A percentile compares a stretch with the other conserved stretches of the same genome.
Conservation (phyloP, 2,113 vertebrate genomes). For the Labeo rohita region DNA sequence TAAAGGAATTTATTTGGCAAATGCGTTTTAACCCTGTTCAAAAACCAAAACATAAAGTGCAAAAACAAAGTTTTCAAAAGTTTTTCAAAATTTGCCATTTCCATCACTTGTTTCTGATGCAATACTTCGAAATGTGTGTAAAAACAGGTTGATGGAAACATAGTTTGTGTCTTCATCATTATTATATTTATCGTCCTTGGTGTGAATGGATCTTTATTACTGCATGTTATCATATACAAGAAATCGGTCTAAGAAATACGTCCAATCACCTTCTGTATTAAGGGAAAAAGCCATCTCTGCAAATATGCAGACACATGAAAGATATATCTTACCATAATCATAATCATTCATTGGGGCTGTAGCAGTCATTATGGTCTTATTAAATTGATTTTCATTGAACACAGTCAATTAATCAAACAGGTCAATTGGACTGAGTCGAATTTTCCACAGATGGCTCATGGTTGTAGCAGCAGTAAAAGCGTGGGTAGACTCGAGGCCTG, state of each 20-base stretch:
- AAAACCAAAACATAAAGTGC: no score
- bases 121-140: no score
- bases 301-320: neutral
- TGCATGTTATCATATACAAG: neutral
- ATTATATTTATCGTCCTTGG: neutral
- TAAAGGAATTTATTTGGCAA: no score
- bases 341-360: constrained; percentile 16
- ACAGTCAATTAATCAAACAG: constrained; percentile 40
- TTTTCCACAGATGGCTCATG: constrained; percentile 45
- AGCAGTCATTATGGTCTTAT: constrained; percentile 44
- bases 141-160: no score
- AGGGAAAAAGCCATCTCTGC: neutral
- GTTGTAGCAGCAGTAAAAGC: constrained; percentile 20
- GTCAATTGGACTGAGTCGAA: constrained; percentile 32
- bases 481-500: neutral
- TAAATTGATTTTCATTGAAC: constrained; percentile 49
- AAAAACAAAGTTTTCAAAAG: no score
- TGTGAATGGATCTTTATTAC: neutral
- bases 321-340: constrained; percentile 22
- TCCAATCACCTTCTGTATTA: neutral
- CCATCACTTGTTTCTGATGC: no score
- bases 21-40: no score
- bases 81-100: no score
- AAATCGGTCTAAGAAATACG: neutral
- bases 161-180: neutral